A percentile compares a stretch with the other conserved stretches of the same genome.
Evolutionary conservation across 2,797 vertebrate species (phyloP).

Genomic region (Hylomyscus alleni): DNA sequence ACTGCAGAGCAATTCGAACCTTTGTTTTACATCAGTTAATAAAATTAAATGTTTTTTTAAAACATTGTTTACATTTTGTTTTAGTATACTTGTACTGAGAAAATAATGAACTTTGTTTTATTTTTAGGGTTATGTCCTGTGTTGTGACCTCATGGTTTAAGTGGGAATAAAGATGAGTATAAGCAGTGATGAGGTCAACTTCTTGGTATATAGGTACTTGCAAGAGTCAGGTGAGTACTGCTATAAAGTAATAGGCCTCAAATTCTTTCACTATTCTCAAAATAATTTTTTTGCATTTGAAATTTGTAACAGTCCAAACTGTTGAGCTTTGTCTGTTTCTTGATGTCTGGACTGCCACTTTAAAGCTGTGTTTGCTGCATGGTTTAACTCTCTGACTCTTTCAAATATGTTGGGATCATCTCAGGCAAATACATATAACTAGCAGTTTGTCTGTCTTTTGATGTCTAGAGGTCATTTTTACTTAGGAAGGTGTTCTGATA

Average conservation of each 20-base stretch:
- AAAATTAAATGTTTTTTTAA: slow-evolving; percentile 73
- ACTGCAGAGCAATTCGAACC: slow-evolving; percentile 51
- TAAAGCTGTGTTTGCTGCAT: slow-evolving; percentile 83
- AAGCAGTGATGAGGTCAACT: slow-evolving; percentile 99
- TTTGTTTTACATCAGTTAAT: slow-evolving; percentile 72
- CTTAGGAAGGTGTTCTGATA: slow-evolving; percentile 3
- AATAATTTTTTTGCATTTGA: slow-evolving; percentile 79
- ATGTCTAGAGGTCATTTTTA: slow-evolving; percentile 57
- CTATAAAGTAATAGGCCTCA: slow-evolving; percentile 79
- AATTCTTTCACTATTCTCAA: slow-evolving; percentile 82
- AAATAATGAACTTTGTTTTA: slow-evolving; percentile 86
- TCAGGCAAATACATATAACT: slow-evolving; percentile 67
- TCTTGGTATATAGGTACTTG: slow-evolving; percentile 99
- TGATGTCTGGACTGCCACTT: slow-evolving; percentile 81
- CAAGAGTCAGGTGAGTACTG: slow-evolving; percentile 98
- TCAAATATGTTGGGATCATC: slow-evolving; percentile 83
- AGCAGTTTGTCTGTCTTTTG: slow-evolving; percentile 63
- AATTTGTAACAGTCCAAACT: slow-evolving; percentile 82
- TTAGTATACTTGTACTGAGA: slow-evolving; percentile 85
- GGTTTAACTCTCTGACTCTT: slow-evolving; percentile 87
- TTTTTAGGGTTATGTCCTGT: slow-evolving; percentile 95
- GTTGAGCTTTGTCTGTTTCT: slow-evolving; percentile 79
- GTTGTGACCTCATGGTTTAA: slow-evolving; percentile 99
- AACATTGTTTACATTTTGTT: slow-evolving; percentile 82
- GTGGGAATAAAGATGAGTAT: slow-evolving; percentile 99